Evolutionary conservation across 1,140 invertebrate species (phyloP), one percentile per base, ranked within the genome.

Genomic region (Bombyx mandarina): DNA sequence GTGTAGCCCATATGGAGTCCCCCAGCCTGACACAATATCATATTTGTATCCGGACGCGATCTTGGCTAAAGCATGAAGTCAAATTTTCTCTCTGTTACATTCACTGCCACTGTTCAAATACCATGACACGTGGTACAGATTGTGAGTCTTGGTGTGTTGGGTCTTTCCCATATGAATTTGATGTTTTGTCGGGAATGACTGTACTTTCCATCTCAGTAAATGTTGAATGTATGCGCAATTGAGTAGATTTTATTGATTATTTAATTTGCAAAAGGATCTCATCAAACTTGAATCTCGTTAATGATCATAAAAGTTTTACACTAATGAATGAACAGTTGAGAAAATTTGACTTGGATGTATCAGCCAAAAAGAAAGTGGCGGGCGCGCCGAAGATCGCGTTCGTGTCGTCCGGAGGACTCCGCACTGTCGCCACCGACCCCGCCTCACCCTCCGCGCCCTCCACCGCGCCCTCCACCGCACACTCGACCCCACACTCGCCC

Each of bases 371-470:
- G 68, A 91, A 91, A 26, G 89, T 94, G 60, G 91, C 91, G 53
- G 91, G 93, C 56, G 91, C 94, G 66, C 93, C 95, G 45, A 96
- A 96, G 88, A 96, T 97, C 55, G 97, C 94, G 66, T 98, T 98
- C 90, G 94, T 97, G 77, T 94, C 95, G 58, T 93, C 92, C 71
- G 93, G 93, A 59, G 92, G 92, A 66, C 88, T 93, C 65, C 92
- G 92, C 56, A 92, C 92, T 26, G 90, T 88, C 58, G 73, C 68
- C 46, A 71, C 71, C 10, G 71, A 67, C 26, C 56, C 55, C 59
- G 66, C 64, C 58, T 62, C 58, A 54, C 51, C 60, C 26, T 35
- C 26, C 10, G 71, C 67, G 22, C 55, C 55, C 59, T 66, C 64
- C 58, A 65, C 58, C 56, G 55, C 60, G 73, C 67, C 46, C 71